Percentiles rank a stretch among this genome's conserved stretches.
These are phyloP conservation scores for Smittia aterrima DNA, from an alignment of 2,888 invertebrate species.

Conservation along the genomic window DNA sequence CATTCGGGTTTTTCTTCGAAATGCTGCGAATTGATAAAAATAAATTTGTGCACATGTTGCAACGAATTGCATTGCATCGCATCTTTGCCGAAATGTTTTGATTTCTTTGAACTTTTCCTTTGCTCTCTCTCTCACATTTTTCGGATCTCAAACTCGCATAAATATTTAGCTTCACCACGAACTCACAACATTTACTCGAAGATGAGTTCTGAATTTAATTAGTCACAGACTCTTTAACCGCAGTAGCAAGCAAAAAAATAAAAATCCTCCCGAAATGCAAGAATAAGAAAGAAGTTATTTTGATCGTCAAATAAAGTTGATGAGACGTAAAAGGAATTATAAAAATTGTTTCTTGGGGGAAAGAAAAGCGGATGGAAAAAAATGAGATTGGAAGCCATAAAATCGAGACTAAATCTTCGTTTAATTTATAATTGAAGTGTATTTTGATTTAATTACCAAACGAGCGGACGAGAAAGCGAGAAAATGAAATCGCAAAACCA, in stretches of 20 bases:
- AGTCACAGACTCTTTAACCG: conserved; percentile 42
- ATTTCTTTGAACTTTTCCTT: conserved; percentile 39
- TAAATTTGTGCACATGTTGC: conserved; percentile 20
- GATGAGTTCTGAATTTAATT: conserved; percentile 39
- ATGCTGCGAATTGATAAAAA: conserved; percentile 29
- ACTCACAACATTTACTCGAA: conserved; percentile 12
- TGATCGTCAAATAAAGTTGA: conserved; percentile 41
- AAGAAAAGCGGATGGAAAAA: neutral
- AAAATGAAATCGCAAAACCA: neutral
- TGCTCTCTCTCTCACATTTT: neutral
- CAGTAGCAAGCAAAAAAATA: conserved; percentile 5
- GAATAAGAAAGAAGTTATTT: conserved; percentile 17
- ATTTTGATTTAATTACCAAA: conserved; percentile 30
- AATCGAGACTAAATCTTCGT: conserved; percentile 23
- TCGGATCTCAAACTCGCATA: neutral
- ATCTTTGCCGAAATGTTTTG: conserved; percentile 26
- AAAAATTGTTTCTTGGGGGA: conserved; percentile 17
- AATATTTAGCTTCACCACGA: neutral
- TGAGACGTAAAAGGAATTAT: conserved; percentile 39
- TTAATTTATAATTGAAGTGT: conserved; percentile 18
- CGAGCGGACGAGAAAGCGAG: neutral
- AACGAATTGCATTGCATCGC: conserved; percentile 1
- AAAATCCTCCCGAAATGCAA: conserved; percentile 12
- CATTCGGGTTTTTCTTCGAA: neutral
- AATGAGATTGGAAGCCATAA: conserved; percentile 20